phyloP scores from a whole-genome alignment of 2,888 invertebrate genomes.

The Amblyjoppa proteus region DNA sequence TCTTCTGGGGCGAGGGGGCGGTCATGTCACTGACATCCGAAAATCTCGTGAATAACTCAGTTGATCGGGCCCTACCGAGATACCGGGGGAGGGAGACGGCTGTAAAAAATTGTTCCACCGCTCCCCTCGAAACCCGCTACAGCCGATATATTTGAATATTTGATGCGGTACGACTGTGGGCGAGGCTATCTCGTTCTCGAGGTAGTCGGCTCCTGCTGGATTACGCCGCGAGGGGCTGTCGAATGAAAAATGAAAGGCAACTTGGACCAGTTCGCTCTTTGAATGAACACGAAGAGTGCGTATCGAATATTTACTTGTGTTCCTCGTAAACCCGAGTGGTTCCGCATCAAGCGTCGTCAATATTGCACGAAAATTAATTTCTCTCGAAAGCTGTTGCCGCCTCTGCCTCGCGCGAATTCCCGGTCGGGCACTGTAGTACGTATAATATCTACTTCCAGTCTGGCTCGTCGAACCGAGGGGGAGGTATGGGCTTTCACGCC shows the following conservation, averaged over 20 bases:
- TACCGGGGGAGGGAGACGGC: conserved; percentile 40
- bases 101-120: conserved; percentile 55
- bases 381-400: conserved; percentile 49
- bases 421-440: conserved; percentile 22
- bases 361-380: conserved; percentile 46
- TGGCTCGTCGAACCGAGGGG: conserved; percentile 47
- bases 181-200: conserved; percentile 28
- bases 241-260: conserved; percentile 27
- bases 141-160: conserved; percentile 61
- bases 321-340: conserved; percentile 31
- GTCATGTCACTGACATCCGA: conserved; percentile 33
- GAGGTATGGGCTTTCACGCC: conserved; percentile 51
- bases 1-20: conserved; percentile 40
- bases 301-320: conserved; percentile 31
- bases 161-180: conserved; percentile 47
- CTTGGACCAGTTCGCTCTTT: neutral
- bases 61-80: conserved; percentile 46
- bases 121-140: conserved; percentile 27
- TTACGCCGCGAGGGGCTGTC: conserved; percentile 7
- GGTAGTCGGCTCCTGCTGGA: conserved; percentile 39
- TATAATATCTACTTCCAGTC: conserved; percentile 32
- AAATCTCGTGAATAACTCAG: conserved; percentile 60
- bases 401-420: conserved; percentile 8
- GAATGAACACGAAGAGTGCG: neutral
- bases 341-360: conserved; percentile 41